These are phyloP conservation scores for Anabas testudineus DNA, from an alignment of 2,797 vertebrate genomes.

Conservation along the genomic window DNA sequence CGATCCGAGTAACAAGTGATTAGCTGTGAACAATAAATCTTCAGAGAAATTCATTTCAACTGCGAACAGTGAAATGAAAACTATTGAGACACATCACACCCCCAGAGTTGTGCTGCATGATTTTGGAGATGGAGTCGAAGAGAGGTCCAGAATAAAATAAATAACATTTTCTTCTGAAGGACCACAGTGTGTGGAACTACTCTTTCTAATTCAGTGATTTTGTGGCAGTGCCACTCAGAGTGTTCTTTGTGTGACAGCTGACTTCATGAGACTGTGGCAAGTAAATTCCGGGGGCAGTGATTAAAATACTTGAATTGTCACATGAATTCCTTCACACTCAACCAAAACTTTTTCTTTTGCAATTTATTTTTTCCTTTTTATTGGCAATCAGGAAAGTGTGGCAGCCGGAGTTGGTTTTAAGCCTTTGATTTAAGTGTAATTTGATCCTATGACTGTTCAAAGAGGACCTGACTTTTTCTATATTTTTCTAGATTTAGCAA, in stretches of 20 bases:
- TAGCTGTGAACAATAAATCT: slow-evolving; percentile 83
- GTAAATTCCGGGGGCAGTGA: slow-evolving; percentile 54
- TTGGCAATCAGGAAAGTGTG: slow-evolving; percentile 1
- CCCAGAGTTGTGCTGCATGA: slow-evolving; percentile 67
- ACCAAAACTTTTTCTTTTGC: slow-evolving; percentile 16
- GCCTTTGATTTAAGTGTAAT: slow-evolving; percentile 16
- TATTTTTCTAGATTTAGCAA: not conserved
- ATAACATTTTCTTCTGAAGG: slow-evolving; percentile 68
- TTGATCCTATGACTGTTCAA: slow-evolving; percentile 9
- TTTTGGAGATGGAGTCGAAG: slow-evolving; percentile 71
- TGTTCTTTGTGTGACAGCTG: slow-evolving; percentile 48
- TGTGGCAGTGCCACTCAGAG: slow-evolving; percentile 46
- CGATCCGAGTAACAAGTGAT: slow-evolving; percentile 81
- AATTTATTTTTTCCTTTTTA: slow-evolving; percentile 1
- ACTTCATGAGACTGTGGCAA: slow-evolving; percentile 58
- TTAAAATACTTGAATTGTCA: slow-evolving; percentile 55
- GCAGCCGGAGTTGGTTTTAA: slow-evolving; percentile 2
- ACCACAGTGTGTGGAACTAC: slow-evolving; percentile 44
- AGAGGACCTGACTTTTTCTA: not conserved
- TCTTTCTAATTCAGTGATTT: slow-evolving; percentile 73
- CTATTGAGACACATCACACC: slow-evolving; percentile 78
- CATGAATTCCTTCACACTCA: slow-evolving; percentile 22
- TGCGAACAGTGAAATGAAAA: slow-evolving; percentile 79
- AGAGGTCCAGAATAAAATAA: slow-evolving; percentile 76
- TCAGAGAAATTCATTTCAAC: slow-evolving; percentile 74